Evolutionary conservation across 2,888 invertebrate genomes (phyloP).

Genomic region (Drosophila meridiana): DNA sequence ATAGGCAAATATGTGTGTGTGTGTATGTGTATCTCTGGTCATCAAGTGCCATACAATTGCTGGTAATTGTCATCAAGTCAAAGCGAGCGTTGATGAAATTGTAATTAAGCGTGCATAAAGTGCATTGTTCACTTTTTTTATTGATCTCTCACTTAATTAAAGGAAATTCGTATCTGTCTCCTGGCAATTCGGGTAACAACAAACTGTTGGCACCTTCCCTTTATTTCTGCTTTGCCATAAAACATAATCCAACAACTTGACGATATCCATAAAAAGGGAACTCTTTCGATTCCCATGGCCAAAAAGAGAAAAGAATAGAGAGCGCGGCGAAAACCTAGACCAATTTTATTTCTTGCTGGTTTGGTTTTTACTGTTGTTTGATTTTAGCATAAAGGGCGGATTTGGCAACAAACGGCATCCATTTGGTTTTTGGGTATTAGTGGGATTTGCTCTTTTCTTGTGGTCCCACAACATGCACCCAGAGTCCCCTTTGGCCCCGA

Average conservation of each 20-base stretch:
- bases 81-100: slow-evolving; percentile 46
- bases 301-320: background rate
- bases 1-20: slow-evolving; percentile 4
- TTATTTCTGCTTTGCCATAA: slow-evolving; percentile 38
- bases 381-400: slow-evolving; percentile 75
- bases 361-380: slow-evolving; percentile 74
- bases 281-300: slow-evolving; percentile 18
- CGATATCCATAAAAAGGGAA: slow-evolving; percentile 65
- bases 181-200: background rate
- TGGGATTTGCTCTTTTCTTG: slow-evolving; percentile 58
- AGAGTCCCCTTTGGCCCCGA: background rate
- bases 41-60: slow-evolving; percentile 44
- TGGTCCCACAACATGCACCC: slow-evolving; percentile 8
- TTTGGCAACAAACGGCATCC: slow-evolving; percentile 75
- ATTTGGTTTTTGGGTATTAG: slow-evolving; percentile 71
- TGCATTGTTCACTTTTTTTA: slow-evolving; percentile 24
- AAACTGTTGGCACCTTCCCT: background rate
- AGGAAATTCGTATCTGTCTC: slow-evolving; percentile 20
- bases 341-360: slow-evolving; percentile 62
- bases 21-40: slow-evolving; percentile 31
- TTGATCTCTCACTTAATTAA: slow-evolving; percentile 56
- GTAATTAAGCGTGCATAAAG: slow-evolving; percentile 40
- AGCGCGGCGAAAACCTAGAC: slow-evolving; percentile 2
- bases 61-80: slow-evolving; percentile 59
- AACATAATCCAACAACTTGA: slow-evolving; percentile 64